phyloP scores from a whole-genome alignment of 1,140 invertebrate genomes.

The Panagrolaimus sp. region DNA sequence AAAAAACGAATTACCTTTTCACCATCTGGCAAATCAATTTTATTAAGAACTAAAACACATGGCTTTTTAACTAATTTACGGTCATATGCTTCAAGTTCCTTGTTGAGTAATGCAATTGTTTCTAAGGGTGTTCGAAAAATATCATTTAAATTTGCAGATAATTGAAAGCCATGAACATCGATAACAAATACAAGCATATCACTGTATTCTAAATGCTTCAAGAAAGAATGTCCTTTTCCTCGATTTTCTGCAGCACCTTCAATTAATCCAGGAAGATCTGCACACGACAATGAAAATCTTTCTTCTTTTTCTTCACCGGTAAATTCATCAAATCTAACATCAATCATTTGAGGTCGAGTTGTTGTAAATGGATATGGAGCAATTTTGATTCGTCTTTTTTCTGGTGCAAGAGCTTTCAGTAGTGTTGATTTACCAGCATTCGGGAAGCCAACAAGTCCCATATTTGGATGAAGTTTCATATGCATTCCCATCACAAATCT shows the following conservation, averaged over 20 bases:
- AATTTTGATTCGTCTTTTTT: conserved; percentile 48
- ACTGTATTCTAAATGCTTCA: conserved; percentile 86
- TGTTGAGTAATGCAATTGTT: conserved; percentile 47
- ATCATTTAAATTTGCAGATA: conserved; percentile 40
- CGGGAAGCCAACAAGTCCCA: conserved; percentile 56
- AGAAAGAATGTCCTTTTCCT: conserved; percentile 65
- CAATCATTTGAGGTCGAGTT: conserved; percentile 43
- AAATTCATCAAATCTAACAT: conserved; percentile 29
- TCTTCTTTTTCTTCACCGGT: conserved; percentile 4
- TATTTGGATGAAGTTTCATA: conserved; percentile 50
- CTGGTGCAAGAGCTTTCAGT: conserved; percentile 50
- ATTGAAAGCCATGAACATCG: conserved; percentile 51
- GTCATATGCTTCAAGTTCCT: conserved; percentile 51
- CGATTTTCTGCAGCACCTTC: conserved; percentile 84
- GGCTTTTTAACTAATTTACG: conserved; percentile 43
- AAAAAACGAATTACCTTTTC: conserved; percentile 29
- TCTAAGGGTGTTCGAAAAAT: conserved; percentile 47
- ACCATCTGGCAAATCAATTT: conserved; percentile 41
- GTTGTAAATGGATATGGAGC: conserved; percentile 56
- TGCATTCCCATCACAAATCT: conserved; percentile 38
- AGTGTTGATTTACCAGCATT: conserved; percentile 59
- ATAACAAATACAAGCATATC: conserved; percentile 79
- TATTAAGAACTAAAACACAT: conserved; percentile 47
- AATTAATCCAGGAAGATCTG: conserved; percentile 87
- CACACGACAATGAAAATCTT: conserved; percentile 70